Conservation (phyloP, 2,113 vertebrate genomes). For the Alosa alosa region DNA sequence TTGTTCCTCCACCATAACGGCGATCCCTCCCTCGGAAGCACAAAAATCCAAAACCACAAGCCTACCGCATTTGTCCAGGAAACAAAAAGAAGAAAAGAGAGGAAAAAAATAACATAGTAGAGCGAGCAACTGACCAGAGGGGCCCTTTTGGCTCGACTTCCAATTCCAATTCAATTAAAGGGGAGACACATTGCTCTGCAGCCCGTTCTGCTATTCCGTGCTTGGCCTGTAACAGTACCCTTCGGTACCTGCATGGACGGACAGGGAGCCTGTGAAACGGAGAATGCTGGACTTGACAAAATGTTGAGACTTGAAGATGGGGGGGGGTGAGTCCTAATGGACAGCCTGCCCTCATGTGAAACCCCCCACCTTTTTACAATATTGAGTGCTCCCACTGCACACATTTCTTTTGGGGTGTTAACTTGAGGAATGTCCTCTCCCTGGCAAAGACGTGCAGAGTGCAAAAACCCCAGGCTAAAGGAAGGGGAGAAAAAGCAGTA, state of each 20-base stretch:
- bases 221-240: conserved; percentile 42
- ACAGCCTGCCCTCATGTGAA: conserved; percentile 37
- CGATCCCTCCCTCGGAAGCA: conserved; percentile 46
- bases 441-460: conserved; percentile 28
- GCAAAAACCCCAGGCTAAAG: conserved; percentile 31
- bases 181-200: conserved; percentile 40
- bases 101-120: background rate
- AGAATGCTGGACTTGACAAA: conserved; percentile 41
- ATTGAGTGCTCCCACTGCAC: conserved; percentile 44
- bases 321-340: conserved; percentile 15
- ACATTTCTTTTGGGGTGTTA: conserved; percentile 49
- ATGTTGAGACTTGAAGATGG: conserved; percentile 46
- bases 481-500: background rate
- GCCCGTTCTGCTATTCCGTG: conserved; percentile 35
- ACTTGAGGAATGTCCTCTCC: conserved; percentile 47
- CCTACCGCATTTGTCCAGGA: conserved; percentile 34
- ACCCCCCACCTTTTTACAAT: conserved; percentile 35
- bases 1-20: conserved; percentile 53
- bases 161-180: conserved; percentile 59
- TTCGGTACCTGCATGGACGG: conserved; percentile 35
- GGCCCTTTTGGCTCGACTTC: conserved; percentile 45
- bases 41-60: conserved; percentile 60
- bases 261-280: conserved; percentile 20
- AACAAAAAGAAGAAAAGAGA: conserved; percentile 5
- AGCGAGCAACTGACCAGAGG: conserved; percentile 25